Evolutionary conservation across 2,888 invertebrate species (phyloP), one percentile per base, ranked within the genome.

Genomic region (Rotaria magnacalcarata): DNA sequence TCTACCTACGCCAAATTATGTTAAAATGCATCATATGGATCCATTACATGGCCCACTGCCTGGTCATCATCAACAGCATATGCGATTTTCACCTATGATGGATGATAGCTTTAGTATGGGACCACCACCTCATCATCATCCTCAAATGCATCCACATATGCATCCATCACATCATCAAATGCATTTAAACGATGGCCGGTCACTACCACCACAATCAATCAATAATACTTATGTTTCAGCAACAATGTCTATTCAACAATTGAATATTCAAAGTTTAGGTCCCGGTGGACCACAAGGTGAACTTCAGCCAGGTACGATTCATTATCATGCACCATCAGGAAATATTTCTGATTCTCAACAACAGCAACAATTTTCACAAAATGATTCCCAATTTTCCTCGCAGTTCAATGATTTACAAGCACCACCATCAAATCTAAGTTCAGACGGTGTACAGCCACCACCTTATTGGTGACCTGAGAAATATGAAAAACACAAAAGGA

Each of bases 211-310:
- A 87, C 89, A 89, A 24, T 91, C 91, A 88, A 92, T 92, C 52
- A 92, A 92, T 89, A 92, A 92, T 89, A 92, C 92, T 4, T 92
- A 90, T 88, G 92, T 92, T 84, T 92, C 92, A 89, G 91, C 92
- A 60, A 92, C 91, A 67, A 91, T 92, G 91, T 91, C 92, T 84
- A 92, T 92, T 86, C 91, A 91, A 88, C 92, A 92, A 89, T 90
- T 92, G 88, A 92, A 92, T 88, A 92, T 92, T 88, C 92, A 92
- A 88, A 90, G 90, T 89, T 90, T 90, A 85, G 89, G 89, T 24
- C 86, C 84, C 56, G 84, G 84, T 34, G 34, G 34, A 84, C 56
- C 41, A 54, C 41, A 54, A 84, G 84, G 47, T 84, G 50, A 84
- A 6, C 50, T 50, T n/a, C 84, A 43, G 19, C 24, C 47, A 84